phyloP scores from a whole-genome alignment of 2,888 invertebrate genomes.

The Yponomeuta malinellus region DNA sequence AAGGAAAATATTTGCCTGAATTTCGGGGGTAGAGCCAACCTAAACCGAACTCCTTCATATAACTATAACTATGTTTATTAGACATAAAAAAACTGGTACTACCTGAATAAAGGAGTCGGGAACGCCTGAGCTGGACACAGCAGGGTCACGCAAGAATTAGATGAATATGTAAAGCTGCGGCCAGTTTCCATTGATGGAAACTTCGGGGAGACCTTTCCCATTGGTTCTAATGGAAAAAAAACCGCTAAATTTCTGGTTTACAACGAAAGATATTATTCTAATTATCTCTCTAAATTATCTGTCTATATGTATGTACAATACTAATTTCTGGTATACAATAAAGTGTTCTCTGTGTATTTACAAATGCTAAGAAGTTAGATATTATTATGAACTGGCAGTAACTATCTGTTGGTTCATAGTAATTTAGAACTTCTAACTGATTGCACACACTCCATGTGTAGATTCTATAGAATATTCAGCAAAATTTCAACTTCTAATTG shows the following conservation, averaged over 20 bases:
- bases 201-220: slow-evolving; percentile 86
- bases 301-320: too few species aligned
- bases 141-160: slow-evolving; percentile 74
- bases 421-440: too few species aligned
- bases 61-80: background rate
- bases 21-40: background rate
- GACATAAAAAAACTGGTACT: slow-evolving; percentile 28
- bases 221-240: slow-evolving; percentile 78
- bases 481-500: too few species aligned
- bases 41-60: background rate
- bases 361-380: slow-evolving; percentile 6
- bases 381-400: too few species aligned
- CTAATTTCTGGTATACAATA: background rate
- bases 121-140: slow-evolving; percentile 83
- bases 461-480: too few species aligned
- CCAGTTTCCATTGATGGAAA: slow-evolving; percentile 70
- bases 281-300: background rate
- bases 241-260: slow-evolving; percentile 55
- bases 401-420: too few species aligned
- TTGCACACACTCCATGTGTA: too few species aligned
- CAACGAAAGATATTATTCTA: background rate
- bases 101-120: slow-evolving; percentile 85
- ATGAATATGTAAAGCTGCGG: slow-evolving; percentile 65
- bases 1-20: background rate
- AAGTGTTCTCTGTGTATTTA: too few species aligned